These are phyloP conservation scores for Oncopeltus fasciatus DNA, from an alignment of 1,140 invertebrate genomes.

Conservation along the genomic window DNA sequence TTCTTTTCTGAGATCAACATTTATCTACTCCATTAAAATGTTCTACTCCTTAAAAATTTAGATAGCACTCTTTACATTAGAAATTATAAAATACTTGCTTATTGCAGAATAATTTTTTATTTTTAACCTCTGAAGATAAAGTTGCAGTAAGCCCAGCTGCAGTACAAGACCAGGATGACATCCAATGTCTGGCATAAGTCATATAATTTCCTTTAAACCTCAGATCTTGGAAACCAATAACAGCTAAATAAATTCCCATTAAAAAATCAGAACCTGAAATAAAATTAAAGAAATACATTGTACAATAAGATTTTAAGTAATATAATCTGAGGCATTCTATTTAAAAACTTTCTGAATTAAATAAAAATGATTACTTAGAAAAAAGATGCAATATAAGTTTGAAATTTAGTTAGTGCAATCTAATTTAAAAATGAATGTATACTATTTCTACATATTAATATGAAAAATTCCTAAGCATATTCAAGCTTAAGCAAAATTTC, in stretches of 20 bases:
- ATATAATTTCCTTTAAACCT: slow-evolving; percentile 48
- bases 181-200: slow-evolving; percentile 46
- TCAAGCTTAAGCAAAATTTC: no score
- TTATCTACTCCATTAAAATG: not conserved
- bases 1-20: not conserved
- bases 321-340: no score
- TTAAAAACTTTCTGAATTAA: no score
- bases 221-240: slow-evolving; percentile 51
- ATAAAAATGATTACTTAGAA: no score
- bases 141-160: slow-evolving; percentile 48
- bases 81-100: not conserved
- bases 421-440: no score
- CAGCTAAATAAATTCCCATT: slow-evolving; percentile 62
- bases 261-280: slow-evolving; percentile 60
- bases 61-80: not conserved
- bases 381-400: no score
- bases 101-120: not conserved
- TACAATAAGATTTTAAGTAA: no score
- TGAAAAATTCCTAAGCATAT: no score
- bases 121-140: slow-evolving; percentile 46
- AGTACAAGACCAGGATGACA: slow-evolving; percentile 49
- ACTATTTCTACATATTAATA: no score
- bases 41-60: not conserved
- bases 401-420: no score
- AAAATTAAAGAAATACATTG: no score